These are phyloP conservation scores for Conops quadrifasciatus DNA, from an alignment of 2,888 invertebrate species.

Conservation along the genomic window DNA sequence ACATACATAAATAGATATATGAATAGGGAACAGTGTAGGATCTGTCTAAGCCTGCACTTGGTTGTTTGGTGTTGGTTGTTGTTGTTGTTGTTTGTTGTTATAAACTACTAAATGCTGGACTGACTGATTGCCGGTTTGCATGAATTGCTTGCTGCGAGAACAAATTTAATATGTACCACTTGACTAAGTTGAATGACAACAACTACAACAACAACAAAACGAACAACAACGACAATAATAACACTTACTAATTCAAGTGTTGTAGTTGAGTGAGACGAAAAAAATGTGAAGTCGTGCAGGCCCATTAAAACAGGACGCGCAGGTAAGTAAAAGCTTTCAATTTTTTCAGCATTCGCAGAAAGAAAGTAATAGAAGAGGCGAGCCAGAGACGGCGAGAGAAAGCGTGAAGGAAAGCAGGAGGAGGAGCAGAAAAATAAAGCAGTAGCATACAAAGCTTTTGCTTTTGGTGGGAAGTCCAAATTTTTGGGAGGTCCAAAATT, in stretches of 20 bases:
- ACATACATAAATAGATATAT: not conserved
- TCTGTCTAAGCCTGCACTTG: not conserved
- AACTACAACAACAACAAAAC: slow-evolving; percentile 6
- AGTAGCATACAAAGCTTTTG: no score
- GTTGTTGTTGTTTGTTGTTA: not conserved
- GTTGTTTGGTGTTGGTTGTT: no score
- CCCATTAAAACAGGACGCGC: slow-evolving; percentile 15
- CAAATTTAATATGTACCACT: slow-evolving; percentile 22
- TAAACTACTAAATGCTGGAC: slow-evolving; percentile 15
- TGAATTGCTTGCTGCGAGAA: slow-evolving; percentile 12
- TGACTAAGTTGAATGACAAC: slow-evolving; percentile 15
- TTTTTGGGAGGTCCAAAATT: no score
- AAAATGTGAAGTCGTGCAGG: slow-evolving; percentile 14
- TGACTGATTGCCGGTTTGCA: slow-evolving; percentile 34
- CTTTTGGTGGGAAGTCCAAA: no score
- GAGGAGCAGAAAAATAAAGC: not conserved
- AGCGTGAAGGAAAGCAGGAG: not conserved
- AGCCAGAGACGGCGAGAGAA: not conserved
- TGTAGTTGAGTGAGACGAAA: slow-evolving; percentile 7
- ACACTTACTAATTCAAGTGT: not conserved
- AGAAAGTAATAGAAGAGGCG: not conserved
- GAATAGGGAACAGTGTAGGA: not conserved
- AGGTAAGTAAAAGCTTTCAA: slow-evolving; percentile 24
- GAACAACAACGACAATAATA: not conserved
- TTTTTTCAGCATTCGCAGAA: slow-evolving; percentile 11